Evolutionary conservation across 2,888 invertebrate species (phyloP).

Genomic region (Ennomos quercinarius): DNA sequence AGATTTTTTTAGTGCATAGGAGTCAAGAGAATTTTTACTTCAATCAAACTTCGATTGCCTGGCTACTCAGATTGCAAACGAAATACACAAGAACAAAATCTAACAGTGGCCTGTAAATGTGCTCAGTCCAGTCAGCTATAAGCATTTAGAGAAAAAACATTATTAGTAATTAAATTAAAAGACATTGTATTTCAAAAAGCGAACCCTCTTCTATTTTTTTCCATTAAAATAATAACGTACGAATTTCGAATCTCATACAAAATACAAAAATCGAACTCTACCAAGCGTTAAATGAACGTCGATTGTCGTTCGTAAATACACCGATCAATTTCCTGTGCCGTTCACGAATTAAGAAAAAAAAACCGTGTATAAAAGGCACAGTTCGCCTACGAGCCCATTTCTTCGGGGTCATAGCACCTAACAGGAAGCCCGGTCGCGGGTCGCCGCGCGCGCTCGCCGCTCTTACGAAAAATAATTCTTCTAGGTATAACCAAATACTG

Average conservation of each 20-base stretch:
- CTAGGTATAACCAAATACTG: constrained; percentile 67
- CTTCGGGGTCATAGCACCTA: constrained; percentile 84
- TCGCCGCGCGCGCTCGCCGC: constrained; percentile 73
- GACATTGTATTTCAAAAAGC: too few species aligned
- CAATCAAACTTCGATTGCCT: too few species aligned
- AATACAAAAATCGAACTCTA: constrained; percentile 47
- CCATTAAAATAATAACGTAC: constrained; percentile 2
- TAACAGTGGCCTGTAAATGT: too few species aligned
- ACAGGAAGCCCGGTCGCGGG: constrained; percentile 81
- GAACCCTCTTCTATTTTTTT: not conserved
- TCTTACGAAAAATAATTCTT: constrained; percentile 80
- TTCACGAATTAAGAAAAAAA: constrained; percentile 67
- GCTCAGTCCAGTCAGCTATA: too few species aligned
- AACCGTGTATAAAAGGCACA: constrained; percentile 61
- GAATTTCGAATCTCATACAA: constrained; percentile 27
- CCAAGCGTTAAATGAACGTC: constrained; percentile 76
- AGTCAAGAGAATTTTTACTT: too few species aligned
- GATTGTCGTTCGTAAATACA: constrained; percentile 58
- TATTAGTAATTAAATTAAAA: constrained; percentile 4
- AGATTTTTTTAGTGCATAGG: too few species aligned
- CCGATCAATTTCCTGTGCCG: constrained; percentile 79
- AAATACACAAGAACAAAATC: too few species aligned
- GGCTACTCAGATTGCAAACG: too few species aligned
- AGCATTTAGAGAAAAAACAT: too few species aligned
- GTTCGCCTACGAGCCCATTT: constrained; percentile 74